These are phyloP conservation scores for Lagodon rhomboides DNA, from an alignment of 2,797 vertebrate genomes.

Conservation along the genomic window DNA sequence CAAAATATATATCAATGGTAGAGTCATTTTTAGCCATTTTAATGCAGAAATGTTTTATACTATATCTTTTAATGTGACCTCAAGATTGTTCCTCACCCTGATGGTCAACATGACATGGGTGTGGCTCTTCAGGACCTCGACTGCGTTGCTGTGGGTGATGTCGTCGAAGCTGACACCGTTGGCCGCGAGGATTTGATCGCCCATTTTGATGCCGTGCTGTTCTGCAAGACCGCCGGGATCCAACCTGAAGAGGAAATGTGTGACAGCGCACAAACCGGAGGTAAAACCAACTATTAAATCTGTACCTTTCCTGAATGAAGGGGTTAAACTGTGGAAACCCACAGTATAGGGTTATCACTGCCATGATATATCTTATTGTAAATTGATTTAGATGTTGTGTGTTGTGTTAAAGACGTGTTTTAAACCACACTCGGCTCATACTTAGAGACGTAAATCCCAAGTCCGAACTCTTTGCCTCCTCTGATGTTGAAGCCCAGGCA, in stretches of 20 bases:
- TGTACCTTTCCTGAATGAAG: neutral
- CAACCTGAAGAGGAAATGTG: conserved; percentile 82
- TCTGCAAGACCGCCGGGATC: conserved; percentile 95
- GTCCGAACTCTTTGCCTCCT: conserved; percentile 95
- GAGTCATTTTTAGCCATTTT: no score
- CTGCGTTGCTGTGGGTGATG: conserved; percentile 97
- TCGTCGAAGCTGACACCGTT: conserved; percentile 96
- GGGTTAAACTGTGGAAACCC: neutral
- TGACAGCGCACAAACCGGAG: neutral
- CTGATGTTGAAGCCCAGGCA: conserved; percentile 98
- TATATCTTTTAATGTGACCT: neutral
- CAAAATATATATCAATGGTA: no score
- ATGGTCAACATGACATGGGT: conserved; percentile 97
- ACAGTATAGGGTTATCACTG: no score
- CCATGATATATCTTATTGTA: neutral
- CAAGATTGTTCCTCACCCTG: conserved; percentile 85
- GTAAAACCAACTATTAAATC: neutral
- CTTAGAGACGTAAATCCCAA: conserved; percentile 99
- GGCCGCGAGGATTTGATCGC: conserved; percentile 97
- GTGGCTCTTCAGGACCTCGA: conserved; percentile 96
- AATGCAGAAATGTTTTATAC: no score
- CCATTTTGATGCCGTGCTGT: conserved; percentile 96
- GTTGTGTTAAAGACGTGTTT: conserved; percentile 2
- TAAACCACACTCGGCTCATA: conserved; percentile 72
- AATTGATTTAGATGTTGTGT: neutral